Conservation (phyloP, 1,140 invertebrate genomes). For the Linepithema humile region DNA sequence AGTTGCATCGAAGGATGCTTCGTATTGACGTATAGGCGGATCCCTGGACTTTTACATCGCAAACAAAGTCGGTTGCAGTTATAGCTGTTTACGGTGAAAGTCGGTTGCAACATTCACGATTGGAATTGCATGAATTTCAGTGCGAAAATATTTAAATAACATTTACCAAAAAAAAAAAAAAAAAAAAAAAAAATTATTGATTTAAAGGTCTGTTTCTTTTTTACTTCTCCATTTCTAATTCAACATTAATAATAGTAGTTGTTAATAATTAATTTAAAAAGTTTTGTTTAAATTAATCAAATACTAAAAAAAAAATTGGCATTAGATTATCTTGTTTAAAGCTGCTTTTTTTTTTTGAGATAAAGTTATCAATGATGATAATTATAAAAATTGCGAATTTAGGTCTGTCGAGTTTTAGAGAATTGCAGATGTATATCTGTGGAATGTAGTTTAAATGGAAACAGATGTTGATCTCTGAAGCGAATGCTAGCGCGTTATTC, state of each 20-base stretch:
- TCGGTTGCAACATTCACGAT: neutral
- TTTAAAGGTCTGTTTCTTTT: neutral
- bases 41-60: conserved; percentile 26
- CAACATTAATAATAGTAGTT: neutral
- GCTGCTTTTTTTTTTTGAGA: no score
- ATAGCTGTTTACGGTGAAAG: conserved; percentile 12
- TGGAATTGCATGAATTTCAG: conserved; percentile 10
- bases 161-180: neutral
- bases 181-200: neutral
- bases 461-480: neutral
- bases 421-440: neutral
- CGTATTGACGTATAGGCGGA: conserved; percentile 26
- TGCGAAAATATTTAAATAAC: neutral
- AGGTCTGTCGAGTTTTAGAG: neutral
- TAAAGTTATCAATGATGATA: no score
- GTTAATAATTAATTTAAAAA: neutral
- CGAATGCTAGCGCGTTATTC: neutral
- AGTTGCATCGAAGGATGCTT: conserved; percentile 38
- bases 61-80: neutral
- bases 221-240: neutral
- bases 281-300: neutral
- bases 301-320: neutral
- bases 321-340: no score
- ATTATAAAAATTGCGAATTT: neutral
- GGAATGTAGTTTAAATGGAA: conserved; percentile 1